Evolutionary conservation across 2,888 invertebrate genomes (phyloP), one percentile per base, ranked within the genome.

Genomic region (Abrostola tripartita): DNA sequence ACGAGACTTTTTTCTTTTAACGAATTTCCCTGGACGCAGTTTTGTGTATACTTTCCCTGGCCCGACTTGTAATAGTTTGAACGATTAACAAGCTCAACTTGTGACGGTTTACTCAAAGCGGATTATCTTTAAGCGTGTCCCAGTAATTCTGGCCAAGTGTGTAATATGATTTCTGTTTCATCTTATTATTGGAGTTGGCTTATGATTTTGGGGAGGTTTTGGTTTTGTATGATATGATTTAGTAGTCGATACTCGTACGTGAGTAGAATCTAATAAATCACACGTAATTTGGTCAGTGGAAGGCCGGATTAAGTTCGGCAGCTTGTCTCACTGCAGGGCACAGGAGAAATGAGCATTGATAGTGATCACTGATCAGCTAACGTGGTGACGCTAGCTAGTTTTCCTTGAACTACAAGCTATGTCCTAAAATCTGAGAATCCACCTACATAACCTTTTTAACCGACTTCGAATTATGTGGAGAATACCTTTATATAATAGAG

Each of bases 1-100:
- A 83, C 79, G 76, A 71, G 68, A 83, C 81, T 86, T 90, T 81
- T 87, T 87, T 88, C 85, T 85, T 86, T 86, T 86, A 86, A 86
- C 86, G 88, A 89, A 86, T 85, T 79, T 85, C 79, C 78, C 79
- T 82, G 79, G 81, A 82, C 79, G 75, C 81, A 79, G 78, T 81
- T 82, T 72, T 81, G 82, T 78, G 76, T 81, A 67, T 71, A 79
- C 71, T 79, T 79, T 75, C 68, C 63, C 73, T 59, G 47, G 56
- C 65, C 69, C 59, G 59, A 70, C 76, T 70, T 74, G 79, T 71
- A 78, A 79, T 77, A 77, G 79, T 79, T 79, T 63, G 49, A 60
- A 58, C 70, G 74, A 76, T 79, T 76, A 79, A 74, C 76, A 79
- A 78, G 68, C 69, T 69, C 64, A 57, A 76, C 70, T 72, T 66